Evolutionary conservation across 2,888 invertebrate species (phyloP), one percentile per base, ranked within the genome.

Genomic region (Parthenolecanium corni): DNA sequence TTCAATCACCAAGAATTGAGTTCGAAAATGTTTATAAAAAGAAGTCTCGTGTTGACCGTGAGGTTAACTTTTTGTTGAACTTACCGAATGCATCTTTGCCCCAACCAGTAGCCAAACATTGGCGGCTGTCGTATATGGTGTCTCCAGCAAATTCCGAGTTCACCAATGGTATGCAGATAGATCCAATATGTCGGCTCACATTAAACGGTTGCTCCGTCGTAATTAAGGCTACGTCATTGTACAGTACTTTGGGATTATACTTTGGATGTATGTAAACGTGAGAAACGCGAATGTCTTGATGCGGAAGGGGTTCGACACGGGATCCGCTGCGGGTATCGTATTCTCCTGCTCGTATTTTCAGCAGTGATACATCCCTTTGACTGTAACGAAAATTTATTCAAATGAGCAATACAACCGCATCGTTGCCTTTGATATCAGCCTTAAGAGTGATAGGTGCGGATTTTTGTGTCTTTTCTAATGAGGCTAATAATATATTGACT

Each of bases 261-360:
- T 79, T 76, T 70, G 77, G 71, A 69, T 81, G 78, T 12, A 76
- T 67, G 20, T 75, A 71, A 0, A 79, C 73, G 25, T 76, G n/a
- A 9, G 71, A 66, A 0, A 82, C 82, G 0, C 70, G 66, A 25
- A 80, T 75, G 70, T 89, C 87, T 71, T 85, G 82, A 68, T 80
- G 81, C 0, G 80, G 81, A 56, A 79, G 77, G 14, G 40, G 62
- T 40, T 63, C 52, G 1, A 23, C 18, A 11, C 25, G 24, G 4
- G 83, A 75, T 71, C 89, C 88, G 65, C 81, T 76, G 0, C 85
- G 84, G 0, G 89, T 85, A 74, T 89, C 89, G 88, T 89, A 89
- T 72, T 89, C 89, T 0, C 89, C 89, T 0, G 85, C 83, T 3
- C 89, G 76, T 2, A 82, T 75, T 68, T 76, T 77, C 49, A 70